Conservation (phyloP, 2,888 invertebrate species). For the Drosophila mulleri region DNA sequence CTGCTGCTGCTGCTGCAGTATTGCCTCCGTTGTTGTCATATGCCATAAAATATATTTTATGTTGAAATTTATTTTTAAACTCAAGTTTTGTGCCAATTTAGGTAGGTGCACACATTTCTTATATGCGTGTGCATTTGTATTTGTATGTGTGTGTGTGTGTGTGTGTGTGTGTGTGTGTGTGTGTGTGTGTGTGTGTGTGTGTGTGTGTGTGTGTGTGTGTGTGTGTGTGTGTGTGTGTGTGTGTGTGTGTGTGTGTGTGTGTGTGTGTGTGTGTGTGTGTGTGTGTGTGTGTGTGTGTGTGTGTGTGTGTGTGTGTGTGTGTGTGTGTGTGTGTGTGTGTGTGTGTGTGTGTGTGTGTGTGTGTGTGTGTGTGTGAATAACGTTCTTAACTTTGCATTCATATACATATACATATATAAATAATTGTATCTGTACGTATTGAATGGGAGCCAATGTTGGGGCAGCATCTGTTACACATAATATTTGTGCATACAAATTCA, state of each 20-base stretch:
- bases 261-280: neutral
- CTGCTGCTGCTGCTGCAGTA: slow-evolving; percentile 8
- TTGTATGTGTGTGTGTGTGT: neutral
- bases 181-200: neutral
- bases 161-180: neutral
- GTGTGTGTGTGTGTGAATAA: neutral
- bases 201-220: neutral
- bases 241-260: neutral
- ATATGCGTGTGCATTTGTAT: neutral
- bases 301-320: neutral
- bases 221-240: neutral
- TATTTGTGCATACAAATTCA: slow-evolving; percentile 46
- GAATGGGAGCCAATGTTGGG: slow-evolving; percentile 19
- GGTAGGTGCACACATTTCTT: neutral
- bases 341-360: neutral
- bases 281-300: neutral
- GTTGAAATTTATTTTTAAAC: slow-evolving; percentile 56
- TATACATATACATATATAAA: neutral
- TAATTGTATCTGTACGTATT: slow-evolving; percentile 7
- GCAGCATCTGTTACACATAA: slow-evolving; percentile 28
- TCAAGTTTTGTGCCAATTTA: slow-evolving; percentile 37
- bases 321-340: neutral
- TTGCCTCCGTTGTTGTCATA: slow-evolving; percentile 30
- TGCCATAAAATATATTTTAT: slow-evolving; percentile 61
- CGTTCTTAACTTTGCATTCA: slow-evolving; percentile 2